Conservation (phyloP, 2,797 vertebrate genomes). For the Nothura maculosa region DNA sequence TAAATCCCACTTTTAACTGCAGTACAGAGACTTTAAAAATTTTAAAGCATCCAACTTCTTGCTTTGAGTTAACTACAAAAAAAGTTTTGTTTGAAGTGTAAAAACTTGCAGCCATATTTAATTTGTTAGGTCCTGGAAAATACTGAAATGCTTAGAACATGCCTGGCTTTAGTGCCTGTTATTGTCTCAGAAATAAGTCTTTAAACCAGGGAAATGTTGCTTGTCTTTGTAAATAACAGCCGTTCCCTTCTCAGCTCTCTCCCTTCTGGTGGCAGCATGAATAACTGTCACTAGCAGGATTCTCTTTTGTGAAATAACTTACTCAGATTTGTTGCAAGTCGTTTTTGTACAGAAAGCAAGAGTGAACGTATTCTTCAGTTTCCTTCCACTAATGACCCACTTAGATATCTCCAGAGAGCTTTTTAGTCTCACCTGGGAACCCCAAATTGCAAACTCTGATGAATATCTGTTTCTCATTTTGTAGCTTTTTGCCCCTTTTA, state of each 20-base stretch:
- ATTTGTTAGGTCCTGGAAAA: background rate
- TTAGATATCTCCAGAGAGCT: background rate
- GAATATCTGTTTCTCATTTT: background rate
- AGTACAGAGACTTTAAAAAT: background rate
- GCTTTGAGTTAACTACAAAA: background rate
- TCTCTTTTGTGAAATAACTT: background rate
- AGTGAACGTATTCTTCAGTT: background rate
- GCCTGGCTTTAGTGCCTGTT: background rate
- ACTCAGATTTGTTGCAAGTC: background rate
- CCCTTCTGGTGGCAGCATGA: background rate
- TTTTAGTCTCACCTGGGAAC: background rate
- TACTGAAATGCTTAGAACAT: background rate
- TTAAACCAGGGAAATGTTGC: background rate
- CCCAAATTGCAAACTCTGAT: background rate
- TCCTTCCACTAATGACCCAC: background rate
- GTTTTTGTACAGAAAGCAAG: background rate
- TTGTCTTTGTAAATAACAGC: background rate
- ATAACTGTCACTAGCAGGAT: background rate
- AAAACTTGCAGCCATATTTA: background rate
- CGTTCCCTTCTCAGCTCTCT: background rate
- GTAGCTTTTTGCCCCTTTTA: conserved; percentile 11
- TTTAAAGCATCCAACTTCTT: background rate
- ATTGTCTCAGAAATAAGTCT: background rate
- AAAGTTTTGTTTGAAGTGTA: background rate
- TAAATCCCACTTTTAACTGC: background rate